Evolutionary conservation across 2,797 vertebrate species (phyloP).

Genomic region (Pantherophis alleghaniensis): DNA sequence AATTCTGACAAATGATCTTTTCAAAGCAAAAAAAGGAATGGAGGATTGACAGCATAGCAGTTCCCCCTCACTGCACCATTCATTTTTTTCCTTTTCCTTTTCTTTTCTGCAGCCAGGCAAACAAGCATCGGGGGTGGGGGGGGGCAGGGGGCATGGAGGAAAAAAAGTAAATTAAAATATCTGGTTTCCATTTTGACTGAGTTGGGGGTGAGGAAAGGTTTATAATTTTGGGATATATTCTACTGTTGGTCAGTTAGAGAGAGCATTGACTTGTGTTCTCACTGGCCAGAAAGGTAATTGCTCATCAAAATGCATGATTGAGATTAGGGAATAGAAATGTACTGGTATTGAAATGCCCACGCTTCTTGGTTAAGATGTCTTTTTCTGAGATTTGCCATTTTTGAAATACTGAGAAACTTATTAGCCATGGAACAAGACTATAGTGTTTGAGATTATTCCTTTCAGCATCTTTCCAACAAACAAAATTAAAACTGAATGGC

Average conservation of each 20-base stretch:
- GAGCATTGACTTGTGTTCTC: not conserved
- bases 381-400: not conserved
- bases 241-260: not conserved
- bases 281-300: not conserved
- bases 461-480: not conserved
- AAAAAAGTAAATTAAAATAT: not conserved
- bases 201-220: not conserved
- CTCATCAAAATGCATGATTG: not conserved
- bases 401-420: not conserved
- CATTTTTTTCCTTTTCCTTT: not conserved
- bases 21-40: not conserved
- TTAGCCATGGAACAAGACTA: not conserved
- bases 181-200: not conserved
- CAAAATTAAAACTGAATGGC: not conserved
- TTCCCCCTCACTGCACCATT: not conserved
- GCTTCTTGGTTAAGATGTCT: not conserved
- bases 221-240: not conserved
- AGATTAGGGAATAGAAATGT: not conserved
- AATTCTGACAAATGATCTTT: not conserved
- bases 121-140: not conserved
- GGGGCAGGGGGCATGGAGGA: not conserved
- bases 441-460: not conserved
- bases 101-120: not conserved
- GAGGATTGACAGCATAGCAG: not conserved
- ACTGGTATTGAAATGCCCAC: not conserved